Conservation (phyloP, 37 sponge, comb jelly and placozoan genomes). For the Spongilla lacustris region DNA sequence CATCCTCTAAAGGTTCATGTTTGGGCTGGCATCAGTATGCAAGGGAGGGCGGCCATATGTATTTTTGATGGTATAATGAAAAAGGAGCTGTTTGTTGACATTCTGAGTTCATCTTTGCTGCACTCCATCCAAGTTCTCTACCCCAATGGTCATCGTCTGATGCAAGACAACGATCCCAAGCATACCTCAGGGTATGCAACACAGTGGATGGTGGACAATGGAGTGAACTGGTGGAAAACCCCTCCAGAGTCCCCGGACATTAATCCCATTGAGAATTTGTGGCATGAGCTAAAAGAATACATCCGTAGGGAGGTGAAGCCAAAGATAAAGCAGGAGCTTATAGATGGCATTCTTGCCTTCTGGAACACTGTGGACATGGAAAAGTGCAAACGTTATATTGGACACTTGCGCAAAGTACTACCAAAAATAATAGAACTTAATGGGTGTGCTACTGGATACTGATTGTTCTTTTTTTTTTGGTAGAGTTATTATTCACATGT, state of each 20-base stretch:
- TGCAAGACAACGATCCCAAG: slow-evolving; percentile 53
- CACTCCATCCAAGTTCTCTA: slow-evolving; percentile 12
- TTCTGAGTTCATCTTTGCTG: slow-evolving; percentile 18
- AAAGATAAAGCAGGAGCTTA: slow-evolving; percentile 18
- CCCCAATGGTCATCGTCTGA: slow-evolving; percentile 12
- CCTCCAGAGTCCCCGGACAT: slow-evolving; percentile 44
- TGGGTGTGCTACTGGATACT: slow-evolving; percentile 39
- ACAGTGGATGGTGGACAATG: slow-evolving; percentile 2
- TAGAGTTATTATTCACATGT: too few species aligned
- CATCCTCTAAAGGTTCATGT: slow-evolving; percentile 51
- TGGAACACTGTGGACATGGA: slow-evolving; percentile 19
- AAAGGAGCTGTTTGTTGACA: slow-evolving; percentile 10
- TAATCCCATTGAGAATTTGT: slow-evolving; percentile 45
- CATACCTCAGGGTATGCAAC: slow-evolving; percentile 9
- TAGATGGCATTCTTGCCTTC: slow-evolving; percentile 16
- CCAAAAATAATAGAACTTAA: slow-evolving; percentile 25
- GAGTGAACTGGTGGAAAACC: slow-evolving; percentile 51
- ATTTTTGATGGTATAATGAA: slow-evolving; percentile 60
- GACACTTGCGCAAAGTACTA: slow-evolving; percentile 23
- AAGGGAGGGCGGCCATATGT: slow-evolving; percentile 26
- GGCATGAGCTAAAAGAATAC: slow-evolving; percentile 32
- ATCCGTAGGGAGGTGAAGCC: slow-evolving; percentile 44
- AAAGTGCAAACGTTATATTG: slow-evolving; percentile 24
- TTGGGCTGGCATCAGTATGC: slow-evolving; percentile 44
- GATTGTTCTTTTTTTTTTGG: neutral